Evolutionary conservation across 1,140 invertebrate genomes (phyloP), one percentile per base, ranked within the genome.

Genomic region (Camponotus floridanus): DNA sequence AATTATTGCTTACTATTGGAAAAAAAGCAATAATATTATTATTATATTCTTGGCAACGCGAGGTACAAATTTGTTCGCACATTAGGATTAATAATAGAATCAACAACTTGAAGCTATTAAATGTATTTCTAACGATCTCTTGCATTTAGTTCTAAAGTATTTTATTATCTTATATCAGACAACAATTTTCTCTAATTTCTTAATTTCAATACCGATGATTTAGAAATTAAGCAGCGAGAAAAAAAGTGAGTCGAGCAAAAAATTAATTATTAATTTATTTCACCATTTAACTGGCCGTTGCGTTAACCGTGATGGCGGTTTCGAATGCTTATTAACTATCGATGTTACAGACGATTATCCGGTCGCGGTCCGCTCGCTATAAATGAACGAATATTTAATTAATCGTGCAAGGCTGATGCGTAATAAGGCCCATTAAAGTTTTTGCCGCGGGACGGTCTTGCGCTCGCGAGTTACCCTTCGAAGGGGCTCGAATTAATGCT

Each of bases 341-440:
- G 18, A 18, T 55, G 51, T 73, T 57, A 59, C 39, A 57, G 79
- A 48, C 39, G 67, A 81, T 74, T 61, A 83, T 74, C 21, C 39
- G 2, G 9, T 1, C 48, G 48, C 33, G 64, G 51, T 21, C 18
- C 67, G 11, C 48, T 36, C 36, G 36, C 79, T 45, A 61, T 45
- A 81, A 73, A 81, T 73, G 55, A 81, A 83, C 68, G 68, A 73
- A 83, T 83, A 83, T 83, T 83, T 83, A 83, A 83, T 83, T 83
- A 83, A 83, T 83, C 79, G 79, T 55, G 79, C 67, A 83, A 83
- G 79, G 79, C 73, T 68, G 68, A 26, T 13, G 55, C 68, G 55
- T 83, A 83, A 83, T 83, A 61, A 83, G 79, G 55, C 79, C 55
- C 31, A 83, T 83, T 83, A 74, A 83, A 62, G 68, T 83, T 74